phyloP scores from a whole-genome alignment of 2,113 vertebrate species.

The Pelusios castaneus region DNA sequence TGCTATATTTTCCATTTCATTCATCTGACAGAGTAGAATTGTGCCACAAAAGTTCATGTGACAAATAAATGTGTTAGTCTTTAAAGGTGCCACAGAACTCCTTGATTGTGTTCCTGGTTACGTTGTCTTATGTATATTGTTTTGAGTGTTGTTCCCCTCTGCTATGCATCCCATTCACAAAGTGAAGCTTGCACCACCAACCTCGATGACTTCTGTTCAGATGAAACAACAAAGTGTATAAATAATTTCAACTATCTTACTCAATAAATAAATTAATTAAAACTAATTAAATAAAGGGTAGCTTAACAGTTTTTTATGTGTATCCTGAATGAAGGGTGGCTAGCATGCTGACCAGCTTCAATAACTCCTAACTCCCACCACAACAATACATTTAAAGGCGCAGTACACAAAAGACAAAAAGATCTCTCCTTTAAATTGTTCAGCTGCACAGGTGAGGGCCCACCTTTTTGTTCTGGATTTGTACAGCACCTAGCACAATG shows the following conservation, averaged over 20 bases:
- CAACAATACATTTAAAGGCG: not conserved
- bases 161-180: constrained; percentile 10
- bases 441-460: not conserved
- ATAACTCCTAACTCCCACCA: not conserved
- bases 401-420: not conserved
- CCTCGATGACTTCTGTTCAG: not conserved
- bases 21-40: too few species aligned
- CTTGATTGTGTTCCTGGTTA: not conserved
- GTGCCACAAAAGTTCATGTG: too few species aligned
- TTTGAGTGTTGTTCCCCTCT: constrained; percentile 51
- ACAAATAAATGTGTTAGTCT: too few species aligned
- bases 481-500: not conserved
- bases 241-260: not conserved
- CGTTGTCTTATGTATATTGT: not conserved
- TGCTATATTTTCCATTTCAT: too few species aligned
- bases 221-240: not conserved
- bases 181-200: constrained; percentile 49
- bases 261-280: not conserved
- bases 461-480: not conserved
- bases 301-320: not conserved
- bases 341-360: not conserved
- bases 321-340: not conserved
- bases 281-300: not conserved
- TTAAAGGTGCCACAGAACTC: too few species aligned
- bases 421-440: not conserved